These are phyloP conservation scores for Burhinus oedicnemus DNA, from an alignment of 2,113 vertebrate species.

Conservation along the genomic window DNA sequence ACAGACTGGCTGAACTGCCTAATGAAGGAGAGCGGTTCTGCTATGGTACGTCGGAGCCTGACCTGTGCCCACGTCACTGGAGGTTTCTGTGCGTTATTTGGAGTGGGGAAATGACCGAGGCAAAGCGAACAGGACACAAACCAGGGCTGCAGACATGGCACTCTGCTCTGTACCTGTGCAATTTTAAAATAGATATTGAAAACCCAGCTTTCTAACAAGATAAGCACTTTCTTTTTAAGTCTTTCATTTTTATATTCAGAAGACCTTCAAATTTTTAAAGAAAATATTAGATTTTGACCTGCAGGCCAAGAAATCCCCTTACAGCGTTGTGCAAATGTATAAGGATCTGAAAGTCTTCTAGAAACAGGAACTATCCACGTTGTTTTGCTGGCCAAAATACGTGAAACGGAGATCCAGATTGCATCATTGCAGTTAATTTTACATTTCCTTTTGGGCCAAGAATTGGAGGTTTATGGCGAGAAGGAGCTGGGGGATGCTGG, in stretches of 20 bases:
- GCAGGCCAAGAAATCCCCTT: background rate
- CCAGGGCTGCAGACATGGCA: background rate
- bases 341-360: background rate
- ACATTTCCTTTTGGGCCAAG: background rate
- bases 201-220: background rate
- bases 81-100: background rate
- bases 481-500: background rate
- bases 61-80: background rate
- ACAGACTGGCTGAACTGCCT: background rate
- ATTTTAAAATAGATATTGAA: background rate
- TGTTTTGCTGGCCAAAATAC: background rate
- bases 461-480: background rate
- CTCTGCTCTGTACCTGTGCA: background rate
- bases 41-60: background rate
- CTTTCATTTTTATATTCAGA: background rate
- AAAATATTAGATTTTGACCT: background rate
- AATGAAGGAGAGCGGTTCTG: fast-evolving
- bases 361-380: background rate
- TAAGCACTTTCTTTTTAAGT: background rate
- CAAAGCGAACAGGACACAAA: background rate
- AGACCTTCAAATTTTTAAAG: background rate
- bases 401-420: background rate
- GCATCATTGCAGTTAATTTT: background rate
- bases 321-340: background rate
- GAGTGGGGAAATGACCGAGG: background rate